phyloP scores from a whole-genome alignment of 1,140 invertebrate genomes.

The Drosophila baimaii region DNA sequence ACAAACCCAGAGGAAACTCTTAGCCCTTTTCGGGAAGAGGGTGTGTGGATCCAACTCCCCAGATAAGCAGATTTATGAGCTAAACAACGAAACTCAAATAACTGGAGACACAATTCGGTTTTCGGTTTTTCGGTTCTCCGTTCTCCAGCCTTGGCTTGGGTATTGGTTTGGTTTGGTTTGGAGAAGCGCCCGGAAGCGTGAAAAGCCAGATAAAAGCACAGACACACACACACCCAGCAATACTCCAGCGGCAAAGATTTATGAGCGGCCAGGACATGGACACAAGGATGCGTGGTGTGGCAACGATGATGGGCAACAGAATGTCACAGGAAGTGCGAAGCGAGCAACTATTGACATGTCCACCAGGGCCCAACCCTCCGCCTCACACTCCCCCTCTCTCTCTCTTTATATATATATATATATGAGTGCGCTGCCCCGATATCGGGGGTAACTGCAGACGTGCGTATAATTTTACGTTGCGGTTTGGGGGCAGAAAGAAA shows the following conservation, averaged over 20 bases:
- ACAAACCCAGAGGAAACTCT: slow-evolving; percentile 37
- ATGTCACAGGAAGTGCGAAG: slow-evolving; percentile 60
- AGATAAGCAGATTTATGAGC: slow-evolving; percentile 83
- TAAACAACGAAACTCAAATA: slow-evolving; percentile 81
- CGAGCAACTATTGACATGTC: slow-evolving; percentile 74
- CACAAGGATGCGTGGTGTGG: slow-evolving; percentile 36
- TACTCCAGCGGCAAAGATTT: slow-evolving; percentile 47
- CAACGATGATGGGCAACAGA: slow-evolving; percentile 43
- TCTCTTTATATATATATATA: slow-evolving; percentile 29
- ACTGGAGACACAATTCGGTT: slow-evolving; percentile 72
- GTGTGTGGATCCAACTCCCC: slow-evolving; percentile 53
- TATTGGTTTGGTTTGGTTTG: slow-evolving; percentile 14
- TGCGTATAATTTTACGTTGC: slow-evolving; percentile 78
- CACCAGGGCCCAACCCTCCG: slow-evolving; percentile 7
- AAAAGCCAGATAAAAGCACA: slow-evolving; percentile 70
- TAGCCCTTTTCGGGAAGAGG: slow-evolving; percentile 47
- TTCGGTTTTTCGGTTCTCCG: slow-evolving; percentile 32
- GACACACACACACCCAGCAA: slow-evolving; percentile 33
- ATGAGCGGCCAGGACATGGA: slow-evolving; percentile 44
- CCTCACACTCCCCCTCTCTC: too few relatives aligned
- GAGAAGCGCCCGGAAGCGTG: slow-evolving; percentile 66
- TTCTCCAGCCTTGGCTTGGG: neutral
- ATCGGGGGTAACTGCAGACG: slow-evolving; percentile 70
- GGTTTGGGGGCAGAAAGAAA: slow-evolving; percentile 41
- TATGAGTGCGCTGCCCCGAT: neutral